Base-by-base conservation (phyloP, 1,140 invertebrate genomes). In the Drosophila saltans region DNA sequence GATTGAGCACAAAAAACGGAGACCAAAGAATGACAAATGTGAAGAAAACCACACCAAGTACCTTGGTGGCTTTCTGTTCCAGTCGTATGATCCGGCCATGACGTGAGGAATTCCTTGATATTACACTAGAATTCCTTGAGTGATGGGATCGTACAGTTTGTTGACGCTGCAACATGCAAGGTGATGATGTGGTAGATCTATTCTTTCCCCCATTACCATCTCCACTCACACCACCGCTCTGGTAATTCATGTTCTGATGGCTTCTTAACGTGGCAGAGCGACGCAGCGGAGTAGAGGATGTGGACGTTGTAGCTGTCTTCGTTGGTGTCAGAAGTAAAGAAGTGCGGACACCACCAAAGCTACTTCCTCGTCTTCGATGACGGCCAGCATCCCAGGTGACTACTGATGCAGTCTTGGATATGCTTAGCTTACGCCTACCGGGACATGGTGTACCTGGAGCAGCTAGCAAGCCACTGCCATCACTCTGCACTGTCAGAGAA, bases 21-120 rank as follows among this genome's bases (percentile, higher is more conserved):
- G 97, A 96, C 98, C 98, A 98, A 7, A 98, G 94, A 10, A 98
- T 95, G 1, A 98, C 97, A 92, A 98, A 98, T 0, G 97, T 97
- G 90, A 98, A 97, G 93, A 98, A 98, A 0, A 98, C 97, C 2
- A 98, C 92, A 1, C 97, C 97, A 1, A 98, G 93, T 0, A 97
- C 92, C 92, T 97, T 97, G 67, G 95, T 96, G 39, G 82, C 82
- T 91, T 98, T 98, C 84, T 98, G 97, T 91, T 98, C 97, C 39
- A 97, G 92, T 0, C 96, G 93, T 56, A 97, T 95, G 67, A 97
- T 97, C 26, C 96, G 93, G 0, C 96, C 96, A 81, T 97, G 96
- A 0, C 96, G 93, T 3, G 96, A 96, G 1, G 96, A 96, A 74
- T 96, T 97, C 28, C 96, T 92, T 10, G 96, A 97, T 16, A 97